A percentile compares a stretch with the other conserved stretches of the same genome.
Evolutionary conservation across 2,797 vertebrate species (phyloP).

Genomic region (Thamnophis elegans): DNA sequence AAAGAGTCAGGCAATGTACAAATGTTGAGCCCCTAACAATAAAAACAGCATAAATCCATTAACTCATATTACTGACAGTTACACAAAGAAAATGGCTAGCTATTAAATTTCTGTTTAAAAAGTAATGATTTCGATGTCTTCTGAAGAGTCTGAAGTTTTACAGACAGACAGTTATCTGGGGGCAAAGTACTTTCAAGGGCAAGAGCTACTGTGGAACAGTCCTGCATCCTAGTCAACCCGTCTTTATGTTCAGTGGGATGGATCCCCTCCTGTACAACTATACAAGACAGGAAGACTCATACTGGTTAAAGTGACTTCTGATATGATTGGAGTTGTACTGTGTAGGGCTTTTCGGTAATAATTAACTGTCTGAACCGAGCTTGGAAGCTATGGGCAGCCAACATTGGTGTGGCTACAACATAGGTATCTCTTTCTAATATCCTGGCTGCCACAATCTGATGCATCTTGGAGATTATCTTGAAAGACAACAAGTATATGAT

Average conservation of each 20-base stretch:
- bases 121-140: neutral
- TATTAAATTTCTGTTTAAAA: neutral
- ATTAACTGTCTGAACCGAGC: neutral
- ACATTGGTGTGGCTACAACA: neutral
- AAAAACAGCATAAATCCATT: neutral
- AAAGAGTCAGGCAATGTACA: neutral
- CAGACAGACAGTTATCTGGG: neutral
- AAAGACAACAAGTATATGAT: neutral
- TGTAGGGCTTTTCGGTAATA: neutral
- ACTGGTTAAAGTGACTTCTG: neutral
- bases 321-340: neutral
- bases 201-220: neutral
- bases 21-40: neutral
- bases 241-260: neutral
- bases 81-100: neutral
- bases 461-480: neutral
- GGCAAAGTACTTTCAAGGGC: neutral
- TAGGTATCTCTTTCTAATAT: neutral
- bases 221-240: neutral
- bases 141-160: neutral
- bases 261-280: neutral
- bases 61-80: neutral
- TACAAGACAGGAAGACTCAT: neutral
- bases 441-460: neutral
- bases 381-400: neutral